Evolutionary conservation across 2,113 vertebrate species (phyloP).

Genomic region (Psilopogon haemacephalus): DNA sequence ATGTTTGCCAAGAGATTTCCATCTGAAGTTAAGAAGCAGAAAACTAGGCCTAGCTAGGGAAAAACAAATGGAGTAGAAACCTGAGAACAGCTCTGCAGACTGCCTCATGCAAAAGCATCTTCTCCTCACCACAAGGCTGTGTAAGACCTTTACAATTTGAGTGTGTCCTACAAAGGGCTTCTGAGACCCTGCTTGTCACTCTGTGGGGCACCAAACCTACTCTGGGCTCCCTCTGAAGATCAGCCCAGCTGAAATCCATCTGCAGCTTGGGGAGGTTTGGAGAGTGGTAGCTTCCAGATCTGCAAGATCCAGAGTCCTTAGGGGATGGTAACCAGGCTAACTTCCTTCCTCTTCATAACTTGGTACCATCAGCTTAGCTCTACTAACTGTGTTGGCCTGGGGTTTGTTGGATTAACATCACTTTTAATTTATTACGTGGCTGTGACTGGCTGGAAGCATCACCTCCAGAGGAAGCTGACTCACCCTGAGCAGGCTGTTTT

Average conservation of each 20-base stretch:
- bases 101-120: neutral
- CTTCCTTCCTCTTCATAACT: neutral
- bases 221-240: neutral
- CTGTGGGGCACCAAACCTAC: neutral
- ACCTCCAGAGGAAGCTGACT: constrained; percentile 2
- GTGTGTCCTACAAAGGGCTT: neutral
- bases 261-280: neutral
- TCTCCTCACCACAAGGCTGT: neutral
- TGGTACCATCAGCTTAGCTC: neutral
- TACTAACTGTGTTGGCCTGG: neutral
- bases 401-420: neutral
- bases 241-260: neutral
- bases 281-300: neutral
- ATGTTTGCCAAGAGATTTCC: neutral
- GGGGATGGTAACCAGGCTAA: neutral
- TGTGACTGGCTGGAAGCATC: neutral
- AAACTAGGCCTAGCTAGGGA: neutral
- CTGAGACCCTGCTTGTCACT: neutral
- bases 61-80: neutral
- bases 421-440: neutral
- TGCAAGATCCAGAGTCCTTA: neutral
- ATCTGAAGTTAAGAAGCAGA: neutral
- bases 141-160: neutral
- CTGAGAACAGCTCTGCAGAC: neutral
- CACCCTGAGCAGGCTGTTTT: neutral